A percentile compares a stretch with the other conserved stretches of the same genome.
Evolutionary conservation across 2,113 vertebrate species (phyloP).

Genomic region (Okapia johnstoni): DNA sequence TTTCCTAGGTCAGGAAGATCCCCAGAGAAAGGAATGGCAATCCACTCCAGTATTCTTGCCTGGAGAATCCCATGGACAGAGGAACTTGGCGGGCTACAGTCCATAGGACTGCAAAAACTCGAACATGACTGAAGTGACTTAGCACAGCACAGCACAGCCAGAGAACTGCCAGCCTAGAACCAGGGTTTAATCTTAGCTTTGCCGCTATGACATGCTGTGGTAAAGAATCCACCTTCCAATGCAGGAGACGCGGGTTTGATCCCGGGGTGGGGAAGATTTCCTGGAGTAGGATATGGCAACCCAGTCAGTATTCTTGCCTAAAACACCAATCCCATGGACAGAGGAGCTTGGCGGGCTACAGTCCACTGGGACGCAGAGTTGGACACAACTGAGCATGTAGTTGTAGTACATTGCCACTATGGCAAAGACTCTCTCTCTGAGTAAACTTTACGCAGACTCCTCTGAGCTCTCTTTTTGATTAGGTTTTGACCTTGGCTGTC

Average conservation of each 20-base stretch:
- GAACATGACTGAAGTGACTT: not conserved
- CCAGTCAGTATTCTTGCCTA: not conserved
- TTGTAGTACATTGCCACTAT: not conserved
- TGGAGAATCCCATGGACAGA: not conserved
- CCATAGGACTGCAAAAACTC: fast-evolving
- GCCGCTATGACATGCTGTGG: not conserved
- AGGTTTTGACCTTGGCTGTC: not conserved
- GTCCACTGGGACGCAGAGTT: not conserved
- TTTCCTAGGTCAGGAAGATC: not conserved
- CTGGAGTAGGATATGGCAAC: not conserved
- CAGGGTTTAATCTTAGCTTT: not conserved
- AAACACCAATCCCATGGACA: not conserved
- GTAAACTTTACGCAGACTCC: not conserved
- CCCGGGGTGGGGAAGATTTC: not conserved
- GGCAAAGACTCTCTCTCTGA: not conserved
- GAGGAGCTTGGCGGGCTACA: not conserved
- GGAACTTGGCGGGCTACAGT: not conserved
- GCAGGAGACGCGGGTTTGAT: not conserved
- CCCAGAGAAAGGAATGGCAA: not conserved
- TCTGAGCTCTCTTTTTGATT: not conserved
- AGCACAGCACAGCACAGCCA: not conserved
- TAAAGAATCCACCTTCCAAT: not conserved
- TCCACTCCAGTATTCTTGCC: not conserved
- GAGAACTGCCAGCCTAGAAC: not conserved
- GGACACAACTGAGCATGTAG: not conserved